Evolutionary conservation across 2,113 vertebrate genomes (phyloP).

Genomic region (Porphyrio hochstetteri): DNA sequence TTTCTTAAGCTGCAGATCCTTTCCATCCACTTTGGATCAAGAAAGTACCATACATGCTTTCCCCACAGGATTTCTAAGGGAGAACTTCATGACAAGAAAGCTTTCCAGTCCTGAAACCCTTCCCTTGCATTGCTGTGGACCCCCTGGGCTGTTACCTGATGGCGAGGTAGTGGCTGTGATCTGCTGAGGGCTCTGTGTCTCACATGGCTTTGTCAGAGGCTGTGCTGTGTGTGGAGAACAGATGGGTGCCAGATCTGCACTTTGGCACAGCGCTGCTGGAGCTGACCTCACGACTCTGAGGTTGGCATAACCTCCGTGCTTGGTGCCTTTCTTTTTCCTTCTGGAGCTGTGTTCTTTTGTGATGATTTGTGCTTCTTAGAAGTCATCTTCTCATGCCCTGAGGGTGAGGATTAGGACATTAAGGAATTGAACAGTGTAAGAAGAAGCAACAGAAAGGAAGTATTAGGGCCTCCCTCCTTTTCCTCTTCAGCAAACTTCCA

Average conservation of each 20-base stretch:
- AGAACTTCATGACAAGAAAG: neutral
- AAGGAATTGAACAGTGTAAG: neutral
- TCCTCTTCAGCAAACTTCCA: neutral
- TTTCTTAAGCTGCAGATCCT: neutral
- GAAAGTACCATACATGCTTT: neutral
- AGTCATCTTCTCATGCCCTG: neutral
- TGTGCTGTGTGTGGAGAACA: neutral
- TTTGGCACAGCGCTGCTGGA: neutral
- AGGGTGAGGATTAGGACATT: neutral
- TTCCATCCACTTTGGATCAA: neutral
- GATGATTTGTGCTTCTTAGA: neutral
- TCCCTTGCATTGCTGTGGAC: neutral
- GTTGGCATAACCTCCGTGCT: neutral
- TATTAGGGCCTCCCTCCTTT: neutral
- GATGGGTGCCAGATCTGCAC: neutral
- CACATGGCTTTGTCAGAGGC: neutral
- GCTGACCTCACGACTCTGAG: neutral
- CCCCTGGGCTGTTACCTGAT: neutral
- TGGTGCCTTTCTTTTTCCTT: neutral
- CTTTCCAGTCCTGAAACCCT: neutral
- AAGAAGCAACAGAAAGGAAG: neutral
- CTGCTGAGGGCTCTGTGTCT: neutral
- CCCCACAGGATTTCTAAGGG: neutral
- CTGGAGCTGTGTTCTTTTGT: neutral
- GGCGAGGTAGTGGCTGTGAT: no score